Conservation (phyloP, 2,888 invertebrate genomes). For the Luperina testacea region DNA sequence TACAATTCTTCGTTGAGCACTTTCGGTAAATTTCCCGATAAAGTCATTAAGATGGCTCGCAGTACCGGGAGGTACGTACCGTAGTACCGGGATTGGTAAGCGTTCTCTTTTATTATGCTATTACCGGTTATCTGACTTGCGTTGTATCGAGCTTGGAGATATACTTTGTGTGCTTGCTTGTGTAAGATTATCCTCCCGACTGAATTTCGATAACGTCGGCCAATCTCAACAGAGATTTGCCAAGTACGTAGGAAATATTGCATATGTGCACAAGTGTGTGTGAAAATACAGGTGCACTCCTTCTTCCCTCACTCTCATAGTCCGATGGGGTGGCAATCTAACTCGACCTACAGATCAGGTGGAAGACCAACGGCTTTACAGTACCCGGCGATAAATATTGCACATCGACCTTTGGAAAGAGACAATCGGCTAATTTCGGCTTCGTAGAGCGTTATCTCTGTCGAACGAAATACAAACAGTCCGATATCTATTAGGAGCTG, state of each 20-base stretch:
- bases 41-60: conserved; percentile 37
- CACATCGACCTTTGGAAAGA: too few species aligned
- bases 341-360: neutral
- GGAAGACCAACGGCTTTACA: neutral
- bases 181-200: neutral
- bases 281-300: too few species aligned
- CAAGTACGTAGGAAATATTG: neutral
- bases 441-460: too few species aligned
- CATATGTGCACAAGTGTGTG: neutral
- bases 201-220: neutral
- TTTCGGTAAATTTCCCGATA: conserved; percentile 45
- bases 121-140: conserved; percentile 30
- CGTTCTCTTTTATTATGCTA: conserved; percentile 41
- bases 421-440: too few species aligned
- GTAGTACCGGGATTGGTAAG: neutral
- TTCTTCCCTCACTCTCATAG: neutral
- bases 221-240: neutral
- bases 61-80: neutral
- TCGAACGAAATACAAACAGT: too few species aligned
- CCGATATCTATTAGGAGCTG: too few species aligned
- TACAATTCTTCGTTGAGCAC: neutral
- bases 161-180: neutral
- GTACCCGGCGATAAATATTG: too few species aligned
- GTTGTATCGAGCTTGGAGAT: conserved; percentile 22
- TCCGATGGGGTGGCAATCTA: neutral